Percentiles rank a stretch among this genome's conserved stretches.
Evolutionary conservation across 2,888 invertebrate species (phyloP).

Genomic region (Pseudococcus jackbeardsleyi): DNA sequence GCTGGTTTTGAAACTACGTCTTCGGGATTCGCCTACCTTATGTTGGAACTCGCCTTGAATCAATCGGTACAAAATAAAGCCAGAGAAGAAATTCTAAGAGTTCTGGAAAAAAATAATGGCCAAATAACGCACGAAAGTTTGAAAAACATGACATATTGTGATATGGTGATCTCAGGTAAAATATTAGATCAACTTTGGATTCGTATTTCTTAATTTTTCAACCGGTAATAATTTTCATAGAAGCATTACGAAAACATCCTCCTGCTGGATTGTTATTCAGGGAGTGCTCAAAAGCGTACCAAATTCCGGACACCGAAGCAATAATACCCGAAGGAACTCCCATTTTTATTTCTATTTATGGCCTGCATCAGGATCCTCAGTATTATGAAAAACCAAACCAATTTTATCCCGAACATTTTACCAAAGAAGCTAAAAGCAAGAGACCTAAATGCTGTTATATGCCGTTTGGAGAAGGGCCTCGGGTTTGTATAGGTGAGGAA

Average conservation of each 20-base stretch:
- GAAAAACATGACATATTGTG: neutral
- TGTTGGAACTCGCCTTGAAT: neutral
- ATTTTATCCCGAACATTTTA: conserved; percentile 72
- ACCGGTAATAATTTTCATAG: conserved; percentile 67
- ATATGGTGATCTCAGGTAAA: neutral
- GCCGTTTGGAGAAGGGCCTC: conserved; percentile 70
- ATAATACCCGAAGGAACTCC: conserved; percentile 69
- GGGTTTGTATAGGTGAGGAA: conserved; percentile 70
- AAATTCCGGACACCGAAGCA: conserved; percentile 68
- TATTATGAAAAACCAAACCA: conserved; percentile 71
- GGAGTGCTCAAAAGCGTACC: conserved; percentile 69
- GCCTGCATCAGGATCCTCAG: conserved; percentile 70
- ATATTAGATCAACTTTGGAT: neutral
- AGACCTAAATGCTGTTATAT: conserved; percentile 69
- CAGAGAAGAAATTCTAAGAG: neutral
- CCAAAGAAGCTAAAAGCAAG: conserved; percentile 69
- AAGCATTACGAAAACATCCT: conserved; percentile 71
- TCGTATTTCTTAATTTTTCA: too few species aligned
- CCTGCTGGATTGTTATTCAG: conserved; percentile 70
- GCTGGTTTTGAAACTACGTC: neutral
- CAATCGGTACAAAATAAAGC: neutral
- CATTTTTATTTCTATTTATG: conserved; percentile 69
- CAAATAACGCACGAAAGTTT: neutral
- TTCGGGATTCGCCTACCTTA: neutral
- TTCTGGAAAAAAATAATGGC: neutral